phyloP scores from a whole-genome alignment of 2,113 vertebrate genomes.

The Xiphophorus couchianus region DNA sequence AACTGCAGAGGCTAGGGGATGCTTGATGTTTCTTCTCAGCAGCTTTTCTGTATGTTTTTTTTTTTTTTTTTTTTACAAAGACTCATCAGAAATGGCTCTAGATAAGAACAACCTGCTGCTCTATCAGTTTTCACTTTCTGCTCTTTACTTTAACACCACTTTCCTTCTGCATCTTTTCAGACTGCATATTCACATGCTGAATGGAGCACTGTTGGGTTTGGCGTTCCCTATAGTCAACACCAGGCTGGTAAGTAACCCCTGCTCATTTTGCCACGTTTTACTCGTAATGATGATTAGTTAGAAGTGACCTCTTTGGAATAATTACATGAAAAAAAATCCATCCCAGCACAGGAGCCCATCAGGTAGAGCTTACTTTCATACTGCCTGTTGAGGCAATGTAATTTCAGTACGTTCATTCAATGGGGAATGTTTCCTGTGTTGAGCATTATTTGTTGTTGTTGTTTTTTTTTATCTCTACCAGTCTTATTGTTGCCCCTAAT shows the following conservation, averaged over 20 bases:
- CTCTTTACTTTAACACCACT: background rate
- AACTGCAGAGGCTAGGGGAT: background rate
- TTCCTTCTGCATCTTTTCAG: constrained; percentile 70
- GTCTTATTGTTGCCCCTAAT: background rate
- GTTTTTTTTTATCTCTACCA: too few species aligned
- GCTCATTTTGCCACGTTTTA: background rate
- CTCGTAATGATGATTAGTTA: too few species aligned
- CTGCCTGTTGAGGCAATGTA: too few species aligned
- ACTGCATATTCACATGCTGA: constrained; percentile 98
- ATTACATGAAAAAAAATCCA: too few species aligned
- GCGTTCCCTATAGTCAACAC: constrained; percentile 98
- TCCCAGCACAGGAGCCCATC: too few species aligned
- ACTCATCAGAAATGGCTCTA: background rate
- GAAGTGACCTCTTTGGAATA: too few species aligned
- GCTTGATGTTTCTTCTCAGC: background rate
- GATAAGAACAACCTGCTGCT: background rate
- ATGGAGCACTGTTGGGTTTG: constrained; percentile 92
- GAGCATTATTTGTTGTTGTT: background rate
- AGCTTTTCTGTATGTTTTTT: background rate
- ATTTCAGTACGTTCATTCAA: background rate
- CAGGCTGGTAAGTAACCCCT: constrained; percentile 86
- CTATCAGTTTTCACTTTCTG: background rate
- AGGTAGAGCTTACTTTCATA: too few species aligned
- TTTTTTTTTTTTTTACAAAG: background rate
- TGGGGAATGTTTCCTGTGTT: background rate